Percentiles rank a stretch among this genome's conserved stretches.
These are phyloP conservation scores for Oncorhynchus nerka DNA, from an alignment of 2,113 vertebrate genomes.

Conservation along the genomic window DNA sequence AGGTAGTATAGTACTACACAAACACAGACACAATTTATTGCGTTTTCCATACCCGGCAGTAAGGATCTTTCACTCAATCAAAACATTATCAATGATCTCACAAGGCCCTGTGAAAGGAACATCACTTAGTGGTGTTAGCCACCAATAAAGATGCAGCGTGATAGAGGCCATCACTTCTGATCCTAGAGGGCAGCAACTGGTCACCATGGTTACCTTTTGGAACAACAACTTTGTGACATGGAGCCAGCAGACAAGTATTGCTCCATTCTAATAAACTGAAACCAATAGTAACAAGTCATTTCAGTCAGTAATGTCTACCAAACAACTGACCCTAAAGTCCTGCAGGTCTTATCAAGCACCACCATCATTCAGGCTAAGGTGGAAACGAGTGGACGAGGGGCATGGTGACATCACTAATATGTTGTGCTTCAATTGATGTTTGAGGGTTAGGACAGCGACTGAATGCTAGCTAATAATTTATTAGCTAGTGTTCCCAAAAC, in stretches of 20 bases:
- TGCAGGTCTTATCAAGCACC: neutral
- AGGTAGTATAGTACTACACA: neutral
- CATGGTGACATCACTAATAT: neutral
- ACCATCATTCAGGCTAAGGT: neutral
- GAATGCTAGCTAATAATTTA: neutral
- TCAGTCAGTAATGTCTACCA: neutral
- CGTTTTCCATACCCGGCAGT: constrained; percentile 17
- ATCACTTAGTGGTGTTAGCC: neutral
- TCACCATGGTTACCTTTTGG: neutral
- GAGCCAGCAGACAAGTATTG: neutral
- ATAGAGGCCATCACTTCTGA: neutral
- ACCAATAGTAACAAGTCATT: neutral
- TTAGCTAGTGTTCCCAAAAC: constrained; percentile 28
- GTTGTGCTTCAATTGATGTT: constrained; percentile 26
- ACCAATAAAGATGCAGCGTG: neutral
- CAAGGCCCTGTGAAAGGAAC: constrained; percentile 7
- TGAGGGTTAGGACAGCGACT: neutral
- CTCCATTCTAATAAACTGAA: neutral
- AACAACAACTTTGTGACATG: neutral
- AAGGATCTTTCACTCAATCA: constrained; percentile 2
- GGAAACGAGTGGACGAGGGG: neutral
- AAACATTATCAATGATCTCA: neutral
- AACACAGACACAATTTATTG: constrained; percentile 31
- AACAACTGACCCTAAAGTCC: neutral
- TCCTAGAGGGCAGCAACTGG: neutral